Base-by-base conservation (phyloP, 1,140 invertebrate species). In the Sycobia sp. region DNA sequence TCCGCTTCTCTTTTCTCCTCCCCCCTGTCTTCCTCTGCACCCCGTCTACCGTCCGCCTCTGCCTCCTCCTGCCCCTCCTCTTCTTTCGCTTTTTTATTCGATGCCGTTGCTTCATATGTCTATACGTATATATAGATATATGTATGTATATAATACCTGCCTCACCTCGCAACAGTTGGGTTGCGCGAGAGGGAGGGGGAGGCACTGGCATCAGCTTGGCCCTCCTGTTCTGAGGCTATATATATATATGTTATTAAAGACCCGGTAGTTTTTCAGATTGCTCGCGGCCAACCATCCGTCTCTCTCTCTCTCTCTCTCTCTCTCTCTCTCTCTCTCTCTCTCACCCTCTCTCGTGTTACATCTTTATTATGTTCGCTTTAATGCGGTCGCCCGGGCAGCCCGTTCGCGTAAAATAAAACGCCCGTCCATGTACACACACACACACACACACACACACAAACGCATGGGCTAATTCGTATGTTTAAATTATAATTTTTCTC, bases 241-340 rank as follows among this genome's bases (percentile, higher is more conserved):
- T 25, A 58, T n/a, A 27, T 60, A 60, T 51, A 60, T 51, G 41
- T 50, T 38, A 50, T 50, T 60, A 60, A 60, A 60, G 47, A 32
- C 57, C 29, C 38, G 57, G 47, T 43, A 60, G 57, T 60, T 60
- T 60, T 60, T 43, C 47, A 60, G 57, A 60, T 51, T 43, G 38
- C 38, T 43, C 46, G n/a, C n/a, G n/a, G n/a, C n/a, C n/a, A n/a
- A n/a, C n/a, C n/a, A n/a, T 25, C 13, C 11, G 29, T 11, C 29
- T 32, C 11, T 32, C 11, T 32, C 38, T 43, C 46, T 25, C 13
- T 13, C 43, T 25, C 22, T 13, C 13, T 13, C 43, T 46, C 20
- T 46, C 20, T 22, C 3, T 43, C n/a, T 18, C 4, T 43, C 29
- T 32, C 29, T 32, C 29, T 32, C 10, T 11, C 10, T 32, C 29